Base-by-base conservation (phyloP, 2,797 vertebrate genomes). In the Sebastiscus tertius region DNA sequence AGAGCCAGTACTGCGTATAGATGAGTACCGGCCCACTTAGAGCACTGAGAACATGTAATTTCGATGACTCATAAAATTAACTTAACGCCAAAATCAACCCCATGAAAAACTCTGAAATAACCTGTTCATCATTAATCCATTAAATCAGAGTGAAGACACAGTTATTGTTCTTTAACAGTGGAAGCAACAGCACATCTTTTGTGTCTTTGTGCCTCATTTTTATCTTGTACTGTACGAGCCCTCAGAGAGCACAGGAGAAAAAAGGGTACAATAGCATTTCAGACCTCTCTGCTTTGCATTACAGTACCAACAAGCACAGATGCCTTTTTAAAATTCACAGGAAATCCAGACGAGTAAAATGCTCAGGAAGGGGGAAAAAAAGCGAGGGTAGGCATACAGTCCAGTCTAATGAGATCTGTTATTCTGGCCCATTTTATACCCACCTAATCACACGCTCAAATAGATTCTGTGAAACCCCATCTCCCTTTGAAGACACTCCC, bases 381-480 rank as follows among this genome's bases (percentile, higher is more conserved):
- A 83, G 70, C 20, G 1, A 73, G 54, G 65, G 67, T 76, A 79
- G 80, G 72, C 81, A 81, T 52, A 87, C 65, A 87, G 81, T 83
- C 66, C 69, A 67, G 75, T 87, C 79, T 92, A 89, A 89, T 89
- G 84, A 89, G 87, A 91, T 89, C 80, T 93, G 85, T 91, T 86
- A 85, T 90, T 94, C 88, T 90, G 80, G 82, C 79, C 87, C 87
- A 77, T 90, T 90, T 91, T 91, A 86, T 91, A 80, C 89, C 85
- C 80, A 89, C 87, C 86, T 94, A 92, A 93, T 94, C 92, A 91
- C 87, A 88, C 83, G 89, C 86, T 92, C 87, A 89, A 82, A 91
- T 84, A 93, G 84, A 90, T 88, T 88, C 87, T 77, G 79, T 92
- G 91, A 92, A 93, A 92, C 87, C 87, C 81, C 90, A 91, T 92